These are phyloP conservation scores for Spheniscus humboldti DNA, from an alignment of 2,797 vertebrate genomes.

Conservation along the genomic window DNA sequence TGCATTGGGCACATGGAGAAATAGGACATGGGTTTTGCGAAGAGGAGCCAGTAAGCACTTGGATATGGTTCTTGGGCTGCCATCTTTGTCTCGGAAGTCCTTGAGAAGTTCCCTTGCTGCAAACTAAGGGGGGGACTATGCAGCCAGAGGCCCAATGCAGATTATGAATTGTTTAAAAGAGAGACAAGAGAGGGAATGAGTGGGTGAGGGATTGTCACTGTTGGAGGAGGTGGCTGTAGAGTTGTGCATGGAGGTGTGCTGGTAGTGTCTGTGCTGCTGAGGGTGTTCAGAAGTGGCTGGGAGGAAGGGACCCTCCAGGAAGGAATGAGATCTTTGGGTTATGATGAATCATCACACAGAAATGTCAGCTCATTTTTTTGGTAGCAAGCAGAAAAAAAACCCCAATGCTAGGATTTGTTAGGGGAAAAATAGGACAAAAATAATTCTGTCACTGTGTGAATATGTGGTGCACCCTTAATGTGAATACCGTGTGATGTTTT, in stretches of 20 bases:
- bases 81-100: background rate
- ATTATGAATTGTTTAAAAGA: background rate
- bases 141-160: background rate
- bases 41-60: background rate
- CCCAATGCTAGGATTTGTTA: background rate
- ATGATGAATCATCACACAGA: background rate
- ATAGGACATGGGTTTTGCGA: background rate
- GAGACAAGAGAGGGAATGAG: background rate
- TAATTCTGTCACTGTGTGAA: background rate
- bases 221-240: background rate
- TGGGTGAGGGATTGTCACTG: background rate
- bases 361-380: background rate
- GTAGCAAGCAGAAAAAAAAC: background rate
- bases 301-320: background rate
- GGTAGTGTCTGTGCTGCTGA: background rate
- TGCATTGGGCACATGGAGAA: background rate
- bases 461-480: background rate
- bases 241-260: background rate
- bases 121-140: background rate
- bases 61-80: background rate
- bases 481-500: background rate
- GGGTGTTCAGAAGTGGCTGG: background rate
- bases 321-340: background rate
- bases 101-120: background rate
- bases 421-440: background rate